phyloP scores from a whole-genome alignment of 2,113 vertebrate genomes.

The Trichechus manatus region DNA sequence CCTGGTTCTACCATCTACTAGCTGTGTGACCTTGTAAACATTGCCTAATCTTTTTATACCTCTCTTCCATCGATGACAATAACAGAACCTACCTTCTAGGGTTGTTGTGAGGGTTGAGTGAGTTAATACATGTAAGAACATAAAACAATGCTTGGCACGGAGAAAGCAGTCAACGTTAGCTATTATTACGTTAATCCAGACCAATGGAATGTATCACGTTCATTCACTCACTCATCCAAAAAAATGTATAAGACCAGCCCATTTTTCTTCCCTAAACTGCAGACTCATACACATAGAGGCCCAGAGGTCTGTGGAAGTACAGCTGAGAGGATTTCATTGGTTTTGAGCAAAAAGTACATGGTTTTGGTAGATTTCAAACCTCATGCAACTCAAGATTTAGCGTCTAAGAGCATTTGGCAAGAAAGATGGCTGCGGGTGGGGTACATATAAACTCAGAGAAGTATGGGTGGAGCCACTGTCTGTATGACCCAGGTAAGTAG shows the following conservation, averaged over 20 bases:
- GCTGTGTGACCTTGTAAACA: neutral
- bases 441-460: neutral
- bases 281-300: neutral
- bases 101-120: no score
- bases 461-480: neutral
- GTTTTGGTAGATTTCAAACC: neutral
- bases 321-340: neutral
- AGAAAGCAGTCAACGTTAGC: neutral
- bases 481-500: neutral
- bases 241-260: neutral
- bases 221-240: neutral
- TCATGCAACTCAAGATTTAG: neutral
- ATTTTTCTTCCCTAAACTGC: neutral
- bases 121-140: no score
- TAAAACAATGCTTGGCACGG: neutral
- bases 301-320: neutral
- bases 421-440: neutral
- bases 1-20: neutral
- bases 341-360: neutral
- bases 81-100: neutral
- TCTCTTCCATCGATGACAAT: neutral
- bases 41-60: neutral
- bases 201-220: neutral
- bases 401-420: neutral
- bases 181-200: neutral